Evolutionary conservation across 2,888 invertebrate species (phyloP).

Genomic region (Lycaena phlaeas): DNA sequence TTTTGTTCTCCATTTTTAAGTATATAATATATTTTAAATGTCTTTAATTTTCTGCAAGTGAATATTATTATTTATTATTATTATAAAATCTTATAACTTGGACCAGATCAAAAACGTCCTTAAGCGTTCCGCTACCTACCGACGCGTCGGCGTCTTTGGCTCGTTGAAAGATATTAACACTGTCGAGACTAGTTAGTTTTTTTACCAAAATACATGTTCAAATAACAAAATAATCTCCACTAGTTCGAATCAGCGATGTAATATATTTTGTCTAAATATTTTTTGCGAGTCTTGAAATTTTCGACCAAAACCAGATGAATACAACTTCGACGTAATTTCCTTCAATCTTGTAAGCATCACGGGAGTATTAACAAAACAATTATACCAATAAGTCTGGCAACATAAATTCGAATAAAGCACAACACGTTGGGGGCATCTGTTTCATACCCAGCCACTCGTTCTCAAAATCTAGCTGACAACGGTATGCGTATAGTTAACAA

Average conservation of each 20-base stretch:
- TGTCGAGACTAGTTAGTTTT: slow-evolving; percentile 29
- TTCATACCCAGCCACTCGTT: slow-evolving; percentile 35
- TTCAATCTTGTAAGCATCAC: slow-evolving; percentile 17
- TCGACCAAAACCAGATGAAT: not conserved
- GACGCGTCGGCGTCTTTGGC: slow-evolving; percentile 31
- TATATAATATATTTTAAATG: too few relatives aligned
- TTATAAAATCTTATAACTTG: slow-evolving; percentile 20
- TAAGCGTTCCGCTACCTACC: slow-evolving; percentile 25
- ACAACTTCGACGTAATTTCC: not conserved
- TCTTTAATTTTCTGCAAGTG: too few relatives aligned
- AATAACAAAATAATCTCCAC: slow-evolving; percentile 18
- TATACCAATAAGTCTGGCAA: slow-evolving; percentile 46
- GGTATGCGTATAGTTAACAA: slow-evolving; percentile 4
- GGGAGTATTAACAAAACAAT: slow-evolving; percentile 53
- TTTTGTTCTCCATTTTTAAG: too few relatives aligned
- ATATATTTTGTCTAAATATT: not conserved
- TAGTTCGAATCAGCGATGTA: too few relatives aligned
- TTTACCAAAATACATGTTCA: slow-evolving; percentile 28
- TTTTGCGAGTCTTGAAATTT: not conserved
- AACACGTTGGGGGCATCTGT: slow-evolving; percentile 60
- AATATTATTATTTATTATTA: too few relatives aligned
- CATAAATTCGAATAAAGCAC: slow-evolving; percentile 42
- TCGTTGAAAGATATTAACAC: slow-evolving; percentile 32
- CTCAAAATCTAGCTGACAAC: slow-evolving; percentile 9
- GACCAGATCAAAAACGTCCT: slow-evolving; percentile 14